These are phyloP conservation scores for Lethocerus indicus DNA, from an alignment of 1,140 invertebrate genomes.

Conservation along the genomic window DNA sequence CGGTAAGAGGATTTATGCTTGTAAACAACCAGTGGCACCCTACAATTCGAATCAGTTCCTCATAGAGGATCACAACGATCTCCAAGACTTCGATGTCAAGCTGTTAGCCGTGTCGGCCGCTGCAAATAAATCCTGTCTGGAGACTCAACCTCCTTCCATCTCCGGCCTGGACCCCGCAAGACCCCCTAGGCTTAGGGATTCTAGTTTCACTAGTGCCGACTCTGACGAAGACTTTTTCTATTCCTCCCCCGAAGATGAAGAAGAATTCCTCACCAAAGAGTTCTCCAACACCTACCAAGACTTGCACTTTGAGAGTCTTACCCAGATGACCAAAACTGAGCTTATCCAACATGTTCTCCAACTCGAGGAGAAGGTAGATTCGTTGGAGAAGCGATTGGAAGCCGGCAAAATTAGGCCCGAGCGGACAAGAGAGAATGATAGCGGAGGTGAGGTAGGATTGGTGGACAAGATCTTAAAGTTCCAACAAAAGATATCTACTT, in stretches of 20 bases:
- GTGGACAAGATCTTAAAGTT: too few species aligned
- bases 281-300: slow-evolving; percentile 85
- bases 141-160: too few species aligned
- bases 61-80: slow-evolving; percentile 73
- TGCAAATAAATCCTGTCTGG: slow-evolving; percentile 19
- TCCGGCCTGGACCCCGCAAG: too few species aligned
- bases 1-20: slow-evolving; percentile 4
- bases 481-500: slow-evolving; percentile 17
- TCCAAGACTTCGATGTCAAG: slow-evolving; percentile 52
- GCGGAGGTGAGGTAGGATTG: background rate
- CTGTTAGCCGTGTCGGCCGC: slow-evolving; percentile 31
- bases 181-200: slow-evolving; percentile 47
- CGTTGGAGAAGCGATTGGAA: slow-evolving; percentile 39
- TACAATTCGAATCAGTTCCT: slow-evolving; percentile 90
- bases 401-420: slow-evolving; percentile 19
- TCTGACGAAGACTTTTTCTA: slow-evolving; percentile 66
- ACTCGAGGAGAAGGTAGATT: slow-evolving; percentile 64
- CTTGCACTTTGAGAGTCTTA: slow-evolving; percentile 66
- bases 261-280: slow-evolving; percentile 78
- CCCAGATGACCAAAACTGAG: slow-evolving; percentile 63
- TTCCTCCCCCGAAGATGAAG: slow-evolving; percentile 74
- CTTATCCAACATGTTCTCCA: slow-evolving; percentile 73
- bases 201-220: slow-evolving; percentile 56
- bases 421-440: background rate
- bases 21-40: slow-evolving; percentile 41